Evolutionary conservation across 92 coral and sea anemone species (phyloP).

Genomic region (Epizoanthus illoricatus): DNA sequence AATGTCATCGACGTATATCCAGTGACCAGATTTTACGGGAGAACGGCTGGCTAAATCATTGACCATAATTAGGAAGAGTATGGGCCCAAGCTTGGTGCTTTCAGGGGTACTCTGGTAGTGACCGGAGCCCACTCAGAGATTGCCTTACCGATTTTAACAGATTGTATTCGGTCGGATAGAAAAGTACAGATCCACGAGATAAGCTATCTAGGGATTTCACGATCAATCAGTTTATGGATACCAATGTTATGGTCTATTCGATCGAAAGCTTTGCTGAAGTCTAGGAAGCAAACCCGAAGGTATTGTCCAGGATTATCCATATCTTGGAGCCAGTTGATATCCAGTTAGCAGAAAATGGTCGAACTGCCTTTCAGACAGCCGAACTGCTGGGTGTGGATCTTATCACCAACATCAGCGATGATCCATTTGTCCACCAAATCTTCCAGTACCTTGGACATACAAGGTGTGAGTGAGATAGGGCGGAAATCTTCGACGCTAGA

Average conservation of each 20-base stretch:
- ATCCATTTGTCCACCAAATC: background rate
- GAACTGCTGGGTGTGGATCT: slow-evolving; percentile 32
- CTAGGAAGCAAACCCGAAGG: background rate
- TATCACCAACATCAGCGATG: slow-evolving; percentile 23
- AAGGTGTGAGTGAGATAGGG: slow-evolving; percentile 30
- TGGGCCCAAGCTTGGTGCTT: slow-evolving; percentile 28
- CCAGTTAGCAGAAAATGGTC: slow-evolving; percentile 26
- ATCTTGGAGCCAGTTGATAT: slow-evolving; percentile 39
- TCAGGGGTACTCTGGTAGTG: slow-evolving; percentile 20
- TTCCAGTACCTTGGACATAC: slow-evolving; percentile 6
- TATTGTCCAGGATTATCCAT: slow-evolving; percentile 18
- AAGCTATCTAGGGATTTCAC: background rate
- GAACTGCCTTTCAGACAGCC: slow-evolving; percentile 39
- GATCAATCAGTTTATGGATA: background rate
- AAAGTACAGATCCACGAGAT: background rate
- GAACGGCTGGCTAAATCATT: background rate
- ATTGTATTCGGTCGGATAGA: background rate
- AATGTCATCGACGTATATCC: slow-evolving; percentile 11
- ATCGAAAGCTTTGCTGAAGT: background rate
- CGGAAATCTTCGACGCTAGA: slow-evolving; percentile 6
- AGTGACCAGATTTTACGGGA: background rate
- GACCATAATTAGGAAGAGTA: slow-evolving; percentile 4
- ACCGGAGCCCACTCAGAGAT: background rate
- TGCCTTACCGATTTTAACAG: background rate
- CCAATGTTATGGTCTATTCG: background rate